Evolutionary conservation across 2,888 invertebrate genomes (phyloP).

Genomic region (Koerneria pararmatus): DNA sequence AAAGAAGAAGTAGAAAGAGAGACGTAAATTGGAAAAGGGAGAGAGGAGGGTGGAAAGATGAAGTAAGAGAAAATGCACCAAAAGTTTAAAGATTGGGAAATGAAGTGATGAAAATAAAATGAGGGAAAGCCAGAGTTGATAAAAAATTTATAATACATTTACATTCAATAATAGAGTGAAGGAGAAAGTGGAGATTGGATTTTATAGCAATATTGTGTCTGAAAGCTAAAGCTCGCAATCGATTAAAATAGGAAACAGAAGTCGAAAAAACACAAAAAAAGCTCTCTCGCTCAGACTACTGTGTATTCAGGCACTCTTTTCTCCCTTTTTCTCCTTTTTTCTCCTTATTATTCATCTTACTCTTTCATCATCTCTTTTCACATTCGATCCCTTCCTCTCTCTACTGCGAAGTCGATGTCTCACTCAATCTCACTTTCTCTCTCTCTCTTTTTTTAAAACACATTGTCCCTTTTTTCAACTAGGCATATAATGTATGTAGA

Average conservation of each 20-base stretch:
- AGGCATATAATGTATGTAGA: too few relatives aligned
- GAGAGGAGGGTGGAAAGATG: not conserved
- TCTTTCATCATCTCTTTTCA: too few relatives aligned
- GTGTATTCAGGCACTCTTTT: slow-evolving; percentile 23
- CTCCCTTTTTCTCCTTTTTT: too few relatives aligned
- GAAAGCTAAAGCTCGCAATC: not conserved
- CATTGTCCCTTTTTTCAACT: too few relatives aligned
- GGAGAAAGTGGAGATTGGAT: not conserved
- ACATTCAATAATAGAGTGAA: not conserved
- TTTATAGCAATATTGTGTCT: not conserved
- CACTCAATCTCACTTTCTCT: too few relatives aligned
- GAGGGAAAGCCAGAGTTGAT: not conserved
- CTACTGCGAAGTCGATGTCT: too few relatives aligned
- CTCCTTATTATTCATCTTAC: too few relatives aligned
- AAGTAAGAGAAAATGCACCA: not conserved
- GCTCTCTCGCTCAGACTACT: slow-evolving; percentile 5
- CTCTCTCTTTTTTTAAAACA: too few relatives aligned
- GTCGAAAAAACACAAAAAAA: not conserved
- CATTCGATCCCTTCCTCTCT: too few relatives aligned
- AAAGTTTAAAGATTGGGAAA: not conserved
- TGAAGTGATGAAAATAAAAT: not conserved
- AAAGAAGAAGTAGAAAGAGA: slow-evolving; percentile 9
- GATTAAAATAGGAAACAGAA: not conserved
- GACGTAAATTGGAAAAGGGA: not conserved
- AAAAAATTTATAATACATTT: not conserved